Conservation (phyloP, 2,888 invertebrate genomes). For the Aelia acuminata region DNA sequence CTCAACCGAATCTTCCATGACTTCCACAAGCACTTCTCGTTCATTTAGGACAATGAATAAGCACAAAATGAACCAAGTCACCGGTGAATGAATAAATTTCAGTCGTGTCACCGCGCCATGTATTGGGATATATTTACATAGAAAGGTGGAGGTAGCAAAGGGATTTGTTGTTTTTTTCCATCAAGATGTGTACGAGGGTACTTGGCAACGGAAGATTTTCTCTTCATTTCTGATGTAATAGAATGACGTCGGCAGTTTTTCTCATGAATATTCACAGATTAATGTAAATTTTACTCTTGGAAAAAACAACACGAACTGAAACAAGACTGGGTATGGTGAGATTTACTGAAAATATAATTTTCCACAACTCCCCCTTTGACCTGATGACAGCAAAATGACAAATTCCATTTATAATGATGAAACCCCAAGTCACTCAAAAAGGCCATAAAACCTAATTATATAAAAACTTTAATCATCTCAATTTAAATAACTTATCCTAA, state of each 20-base stretch:
- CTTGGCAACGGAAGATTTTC: background rate
- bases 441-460: background rate
- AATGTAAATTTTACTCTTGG: background rate
- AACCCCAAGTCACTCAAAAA: background rate
- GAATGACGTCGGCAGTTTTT: background rate
- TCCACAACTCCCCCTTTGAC: background rate
- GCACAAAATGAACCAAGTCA: conserved; percentile 12
- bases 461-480: background rate
- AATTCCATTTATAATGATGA: background rate
- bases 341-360: background rate
- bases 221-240: conserved; percentile 1
- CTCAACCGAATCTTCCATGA: background rate
- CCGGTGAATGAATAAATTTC: background rate
- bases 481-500: background rate
- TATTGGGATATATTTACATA: conserved; percentile 14
- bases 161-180: background rate
- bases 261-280: background rate
- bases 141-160: background rate
- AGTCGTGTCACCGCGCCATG: conserved; percentile 5
- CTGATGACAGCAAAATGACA: background rate
- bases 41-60: conserved; percentile 34
- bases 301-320: background rate
- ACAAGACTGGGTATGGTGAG: background rate
- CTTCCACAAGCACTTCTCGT: background rate
- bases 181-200: background rate